Conservation (phyloP, 2,113 vertebrate genomes). For the Acanthochromis polyacanthus region DNA sequence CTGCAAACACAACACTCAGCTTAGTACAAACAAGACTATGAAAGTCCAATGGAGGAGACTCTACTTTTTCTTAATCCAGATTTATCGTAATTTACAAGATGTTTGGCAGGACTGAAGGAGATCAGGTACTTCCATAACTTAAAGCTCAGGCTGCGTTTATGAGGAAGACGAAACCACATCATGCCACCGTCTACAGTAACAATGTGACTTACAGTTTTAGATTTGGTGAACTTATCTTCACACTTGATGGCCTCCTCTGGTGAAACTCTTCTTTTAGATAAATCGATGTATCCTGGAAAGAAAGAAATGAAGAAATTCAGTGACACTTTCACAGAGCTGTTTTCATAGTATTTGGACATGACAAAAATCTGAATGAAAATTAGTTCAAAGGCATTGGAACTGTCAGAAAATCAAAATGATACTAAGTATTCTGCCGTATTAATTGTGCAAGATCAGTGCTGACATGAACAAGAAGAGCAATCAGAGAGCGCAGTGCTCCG, state of each 20-base stretch:
- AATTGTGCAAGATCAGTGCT: neutral
- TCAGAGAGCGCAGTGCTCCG: too few species aligned
- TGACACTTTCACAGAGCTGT: too few species aligned
- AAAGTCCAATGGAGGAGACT: neutral
- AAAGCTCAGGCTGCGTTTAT: too few species aligned
- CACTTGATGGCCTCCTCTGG: slow-evolving; percentile 99
- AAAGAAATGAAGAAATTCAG: neutral
- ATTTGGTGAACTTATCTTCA: slow-evolving; percentile 99
- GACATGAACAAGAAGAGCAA: neutral
- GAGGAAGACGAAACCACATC: neutral
- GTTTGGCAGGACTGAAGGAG: too few species aligned
- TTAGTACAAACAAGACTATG: neutral
- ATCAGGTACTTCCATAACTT: too few species aligned
- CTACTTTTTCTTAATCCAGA: too few species aligned
- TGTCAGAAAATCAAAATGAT: too few species aligned
- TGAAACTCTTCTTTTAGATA: slow-evolving; percentile 99
- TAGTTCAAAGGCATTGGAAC: too few species aligned
- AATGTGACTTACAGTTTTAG: slow-evolving; percentile 93
- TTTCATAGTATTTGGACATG: too few species aligned
- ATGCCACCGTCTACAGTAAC: neutral
- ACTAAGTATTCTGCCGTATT: too few species aligned
- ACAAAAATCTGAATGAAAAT: too few species aligned
- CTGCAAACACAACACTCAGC: slow-evolving; percentile 74
- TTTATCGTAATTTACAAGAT: too few species aligned
- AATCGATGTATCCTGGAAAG: slow-evolving; percentile 93